phyloP scores from a whole-genome alignment of 2,888 invertebrate genomes.

The Parnassius glacialis region DNA sequence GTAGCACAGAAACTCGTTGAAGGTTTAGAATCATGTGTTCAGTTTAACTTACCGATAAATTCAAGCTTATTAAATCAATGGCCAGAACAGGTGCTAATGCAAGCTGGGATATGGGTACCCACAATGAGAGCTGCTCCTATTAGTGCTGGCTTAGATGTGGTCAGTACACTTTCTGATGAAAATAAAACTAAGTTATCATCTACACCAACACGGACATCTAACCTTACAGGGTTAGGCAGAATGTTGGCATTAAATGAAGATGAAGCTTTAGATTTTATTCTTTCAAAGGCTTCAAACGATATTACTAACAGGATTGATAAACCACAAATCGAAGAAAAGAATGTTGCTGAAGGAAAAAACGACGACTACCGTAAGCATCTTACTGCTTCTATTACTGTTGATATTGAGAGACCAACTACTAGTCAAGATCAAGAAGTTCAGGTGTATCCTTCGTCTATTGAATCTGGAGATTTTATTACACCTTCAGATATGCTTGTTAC shows the following conservation, averaged over 20 bases:
- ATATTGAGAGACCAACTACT: conserved; percentile 56
- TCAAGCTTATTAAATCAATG: conserved; percentile 94
- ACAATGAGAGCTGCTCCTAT: conserved; percentile 88
- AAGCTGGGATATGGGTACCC: conserved; percentile 93
- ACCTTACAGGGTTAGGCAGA: conserved; percentile 67
- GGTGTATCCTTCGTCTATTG: conserved; percentile 55
- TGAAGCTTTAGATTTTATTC: conserved; percentile 86
- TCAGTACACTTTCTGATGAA: conserved; percentile 81
- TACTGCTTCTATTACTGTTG: conserved; percentile 35
- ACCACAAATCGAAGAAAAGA: conserved; percentile 34
- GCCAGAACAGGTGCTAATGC: conserved; percentile 90
- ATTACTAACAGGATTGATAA: conserved; percentile 36
- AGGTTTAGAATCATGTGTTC: conserved; percentile 87
- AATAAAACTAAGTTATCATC: conserved; percentile 60
- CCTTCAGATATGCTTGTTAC: conserved; percentile 60
- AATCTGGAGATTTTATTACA: conserved; percentile 59
- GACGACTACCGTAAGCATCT: conserved; percentile 26
- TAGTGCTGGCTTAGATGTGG: conserved; percentile 89
- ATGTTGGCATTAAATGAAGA: conserved; percentile 84
- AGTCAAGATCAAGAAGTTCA: conserved; percentile 50
- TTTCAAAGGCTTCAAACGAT: conserved; percentile 73
- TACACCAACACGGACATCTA: conserved; percentile 57
- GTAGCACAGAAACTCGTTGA: conserved; percentile 88
- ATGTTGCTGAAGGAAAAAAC: conserved; percentile 30
- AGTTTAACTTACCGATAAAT: conserved; percentile 89